Evolutionary conservation across 2,797 vertebrate species (phyloP).

Genomic region (Melanotaenia parkinsoni): DNA sequence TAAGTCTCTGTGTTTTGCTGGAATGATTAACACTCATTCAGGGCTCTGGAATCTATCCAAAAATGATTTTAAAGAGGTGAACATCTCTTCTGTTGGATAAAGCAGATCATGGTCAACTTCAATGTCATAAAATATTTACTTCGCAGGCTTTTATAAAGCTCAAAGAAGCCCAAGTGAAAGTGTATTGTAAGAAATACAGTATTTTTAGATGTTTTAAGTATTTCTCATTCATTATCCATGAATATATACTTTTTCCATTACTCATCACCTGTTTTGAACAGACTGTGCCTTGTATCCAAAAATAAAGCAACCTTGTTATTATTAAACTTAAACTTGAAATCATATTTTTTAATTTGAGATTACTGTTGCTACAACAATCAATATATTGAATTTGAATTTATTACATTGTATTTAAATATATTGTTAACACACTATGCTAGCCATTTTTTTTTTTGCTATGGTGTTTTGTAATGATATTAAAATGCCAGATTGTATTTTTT

Average conservation of each 20-base stretch:
- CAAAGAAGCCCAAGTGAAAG: constrained; percentile 54
- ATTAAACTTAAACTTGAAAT: constrained; percentile 21
- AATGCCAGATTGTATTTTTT: neutral
- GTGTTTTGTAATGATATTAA: neutral
- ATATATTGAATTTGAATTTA: neutral
- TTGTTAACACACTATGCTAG: neutral
- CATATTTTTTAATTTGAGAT: neutral
- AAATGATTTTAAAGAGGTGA: constrained; percentile 57
- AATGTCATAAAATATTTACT: constrained; percentile 73
- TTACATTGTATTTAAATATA: neutral
- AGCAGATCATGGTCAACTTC: constrained; percentile 37
- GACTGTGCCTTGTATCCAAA: constrained; percentile 7
- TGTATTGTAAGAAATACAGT: constrained; percentile 36
- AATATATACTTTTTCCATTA: constrained; percentile 55
- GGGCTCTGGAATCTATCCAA: constrained; percentile 50
- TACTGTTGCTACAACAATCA: neutral
- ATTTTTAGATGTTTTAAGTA: constrained; percentile 60
- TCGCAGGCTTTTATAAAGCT: constrained; percentile 61
- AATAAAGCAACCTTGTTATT: constrained; percentile 26
- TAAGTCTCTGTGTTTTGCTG: constrained; percentile 29
- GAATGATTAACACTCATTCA: constrained; percentile 32
- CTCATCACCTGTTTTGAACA: constrained; percentile 29
- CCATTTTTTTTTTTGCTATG: neutral
- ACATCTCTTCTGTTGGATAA: constrained; percentile 32
- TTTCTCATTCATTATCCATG: constrained; percentile 35